Evolutionary conservation across 1,140 invertebrate genomes (phyloP).

Genomic region (Papilio polyxenes): DNA sequence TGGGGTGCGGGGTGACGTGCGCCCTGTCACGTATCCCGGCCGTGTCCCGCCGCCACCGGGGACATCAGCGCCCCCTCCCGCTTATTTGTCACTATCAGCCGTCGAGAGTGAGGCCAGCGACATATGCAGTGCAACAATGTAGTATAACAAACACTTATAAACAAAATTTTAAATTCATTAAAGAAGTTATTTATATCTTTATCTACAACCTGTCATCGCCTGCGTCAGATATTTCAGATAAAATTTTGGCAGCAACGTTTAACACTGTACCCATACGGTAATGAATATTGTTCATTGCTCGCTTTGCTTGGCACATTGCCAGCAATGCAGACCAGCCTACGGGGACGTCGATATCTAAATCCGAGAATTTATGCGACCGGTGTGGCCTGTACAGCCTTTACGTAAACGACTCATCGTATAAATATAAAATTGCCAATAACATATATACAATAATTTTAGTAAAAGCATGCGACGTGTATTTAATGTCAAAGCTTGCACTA

Average conservation of each 20-base stretch:
- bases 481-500: not conserved
- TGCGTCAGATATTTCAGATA: not conserved
- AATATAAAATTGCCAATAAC: not conserved
- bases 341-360: not conserved
- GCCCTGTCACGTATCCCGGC: conserved; percentile 40
- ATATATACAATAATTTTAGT: not conserved
- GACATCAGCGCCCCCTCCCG: conserved; percentile 25
- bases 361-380: not conserved
- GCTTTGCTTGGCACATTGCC: not conserved
- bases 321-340: not conserved
- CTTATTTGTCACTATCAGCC: conserved; percentile 50
- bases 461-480: not conserved
- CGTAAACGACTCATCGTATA: not conserved
- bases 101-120: not conserved
- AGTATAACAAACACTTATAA: not conserved
- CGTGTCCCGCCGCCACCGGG: not conserved
- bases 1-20: conserved; percentile 38
- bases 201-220: not conserved
- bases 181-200: not conserved
- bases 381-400: not conserved
- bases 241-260: not conserved
- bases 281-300: not conserved
- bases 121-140: not conserved
- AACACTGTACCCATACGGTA: not conserved
- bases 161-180: not conserved